A percentile compares a stretch with the other conserved stretches of the same genome.
These are phyloP conservation scores for Thrips palmi DNA, from an alignment of 1,140 invertebrate species.

Conservation along the genomic window DNA sequence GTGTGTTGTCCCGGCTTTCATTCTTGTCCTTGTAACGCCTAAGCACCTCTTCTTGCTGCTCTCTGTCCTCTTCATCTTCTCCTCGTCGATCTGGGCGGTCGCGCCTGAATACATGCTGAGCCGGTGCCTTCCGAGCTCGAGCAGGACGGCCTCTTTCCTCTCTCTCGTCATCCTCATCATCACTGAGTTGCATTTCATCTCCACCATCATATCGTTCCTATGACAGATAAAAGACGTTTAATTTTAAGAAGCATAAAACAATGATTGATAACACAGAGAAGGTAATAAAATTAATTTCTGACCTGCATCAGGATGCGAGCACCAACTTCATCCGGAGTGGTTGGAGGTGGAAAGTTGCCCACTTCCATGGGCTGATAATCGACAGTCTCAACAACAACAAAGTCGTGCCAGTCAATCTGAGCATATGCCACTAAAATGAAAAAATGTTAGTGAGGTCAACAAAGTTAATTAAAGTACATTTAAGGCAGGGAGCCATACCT, in stretches of 20 bases:
- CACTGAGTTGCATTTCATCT: conserved; percentile 50
- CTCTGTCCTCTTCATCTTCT: conserved; percentile 13
- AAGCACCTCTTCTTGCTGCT: conserved; percentile 10
- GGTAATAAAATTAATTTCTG: conserved; percentile 14
- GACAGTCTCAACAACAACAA: conserved; percentile 98
- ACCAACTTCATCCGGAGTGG: conserved; percentile 91
- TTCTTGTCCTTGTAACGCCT: conserved; percentile 23
- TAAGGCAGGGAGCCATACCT: conserved; percentile 23
- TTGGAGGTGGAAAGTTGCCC: conserved; percentile 90
- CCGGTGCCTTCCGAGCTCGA: no score
- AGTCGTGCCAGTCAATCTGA: conserved; percentile 99
- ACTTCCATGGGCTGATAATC: conserved; percentile 95
- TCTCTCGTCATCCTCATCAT: conserved; percentile 28
- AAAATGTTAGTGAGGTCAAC: background rate
- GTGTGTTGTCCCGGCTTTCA: conserved; percentile 25
- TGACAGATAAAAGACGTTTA: conserved; percentile 13
- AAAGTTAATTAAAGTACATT: conserved; percentile 3
- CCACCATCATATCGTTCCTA: conserved; percentile 38
- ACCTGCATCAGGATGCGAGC: conserved; percentile 79
- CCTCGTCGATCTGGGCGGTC: conserved; percentile 12
- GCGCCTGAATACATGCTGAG: no score
- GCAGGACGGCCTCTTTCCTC: no score
- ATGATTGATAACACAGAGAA: conserved; percentile 5
- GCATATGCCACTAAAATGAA: conserved; percentile 66
- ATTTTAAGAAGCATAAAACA: conserved; percentile 10